A percentile compares a stretch with the other conserved stretches of the same genome.
These are phyloP conservation scores for Pantala flavescens DNA, from an alignment of 1,140 invertebrate genomes.

Conservation along the genomic window DNA sequence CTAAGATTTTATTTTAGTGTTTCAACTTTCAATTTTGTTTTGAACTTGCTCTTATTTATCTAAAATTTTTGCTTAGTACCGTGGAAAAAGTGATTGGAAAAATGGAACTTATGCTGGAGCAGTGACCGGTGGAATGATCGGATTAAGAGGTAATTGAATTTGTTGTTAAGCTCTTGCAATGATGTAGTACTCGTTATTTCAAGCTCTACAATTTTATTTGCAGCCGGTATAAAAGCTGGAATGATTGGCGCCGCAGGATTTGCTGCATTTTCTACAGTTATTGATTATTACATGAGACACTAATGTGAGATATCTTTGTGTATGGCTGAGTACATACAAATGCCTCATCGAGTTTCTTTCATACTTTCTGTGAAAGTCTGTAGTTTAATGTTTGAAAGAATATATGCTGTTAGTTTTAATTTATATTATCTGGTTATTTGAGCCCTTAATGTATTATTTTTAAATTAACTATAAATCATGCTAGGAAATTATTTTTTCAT, in stretches of 20 bases:
- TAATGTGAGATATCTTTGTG: neutral
- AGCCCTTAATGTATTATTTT: no score
- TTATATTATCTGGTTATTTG: no score
- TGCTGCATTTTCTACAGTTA: conserved; percentile 87
- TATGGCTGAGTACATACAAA: neutral
- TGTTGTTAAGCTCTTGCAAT: neutral
- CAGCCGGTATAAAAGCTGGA: conserved; percentile 87
- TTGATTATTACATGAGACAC: conserved; percentile 80
- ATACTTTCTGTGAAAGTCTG: neutral
- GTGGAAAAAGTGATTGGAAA: conserved; percentile 90
- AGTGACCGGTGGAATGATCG: conserved; percentile 89
- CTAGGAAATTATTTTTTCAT: no score
- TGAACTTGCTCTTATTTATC: conserved; percentile 15
- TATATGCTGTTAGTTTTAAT: no score
- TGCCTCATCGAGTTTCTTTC: no score
- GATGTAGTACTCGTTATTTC: neutral
- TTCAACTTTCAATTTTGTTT: conserved; percentile 13
- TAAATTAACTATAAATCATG: no score
- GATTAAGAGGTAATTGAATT: conserved; percentile 61
- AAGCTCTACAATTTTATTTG: conserved; percentile 32
- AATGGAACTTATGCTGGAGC: conserved; percentile 92
- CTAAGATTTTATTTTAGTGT: neutral
- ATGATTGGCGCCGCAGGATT: conserved; percentile 86
- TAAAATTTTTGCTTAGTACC: conserved; percentile 44
- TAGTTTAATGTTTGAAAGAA: no score